phyloP scores from a whole-genome alignment of 1,140 invertebrate genomes.

The Riptortus pedestris region DNA sequence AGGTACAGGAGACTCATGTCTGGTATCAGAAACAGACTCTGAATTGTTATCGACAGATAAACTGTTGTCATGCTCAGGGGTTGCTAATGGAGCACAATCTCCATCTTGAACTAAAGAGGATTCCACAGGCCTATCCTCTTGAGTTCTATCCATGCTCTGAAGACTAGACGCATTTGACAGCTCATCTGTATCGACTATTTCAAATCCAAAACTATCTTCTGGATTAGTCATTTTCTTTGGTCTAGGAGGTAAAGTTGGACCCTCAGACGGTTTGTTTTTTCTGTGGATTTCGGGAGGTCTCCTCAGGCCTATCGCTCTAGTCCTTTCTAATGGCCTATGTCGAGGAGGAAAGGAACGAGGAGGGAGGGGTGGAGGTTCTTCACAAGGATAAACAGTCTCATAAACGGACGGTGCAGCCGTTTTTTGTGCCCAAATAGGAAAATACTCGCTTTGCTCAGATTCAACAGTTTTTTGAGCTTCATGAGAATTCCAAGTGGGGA shows the following conservation, averaged over 20 bases:
- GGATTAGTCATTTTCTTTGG: conserved; percentile 36
- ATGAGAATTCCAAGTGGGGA: conserved; percentile 36
- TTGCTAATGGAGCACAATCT: conserved; percentile 44
- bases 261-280: conserved; percentile 32
- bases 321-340: conserved; percentile 39
- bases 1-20: neutral
- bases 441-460: conserved; percentile 33
- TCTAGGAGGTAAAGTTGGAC: conserved; percentile 33
- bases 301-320: conserved; percentile 34
- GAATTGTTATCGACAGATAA: conserved; percentile 1
- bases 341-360: conserved; percentile 35
- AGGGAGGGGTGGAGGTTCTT: conserved; percentile 38
- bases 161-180: conserved; percentile 31
- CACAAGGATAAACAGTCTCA: conserved; percentile 35
- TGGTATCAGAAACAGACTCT: neutral
- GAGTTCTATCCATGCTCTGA: conserved; percentile 21
- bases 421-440: conserved; percentile 35
- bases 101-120: conserved; percentile 8
- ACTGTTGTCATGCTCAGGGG: conserved; percentile 46
- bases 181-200: conserved; percentile 67
- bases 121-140: conserved; percentile 19
- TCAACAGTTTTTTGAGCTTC: conserved; percentile 30
- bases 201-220: conserved; percentile 65
- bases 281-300: conserved; percentile 31
- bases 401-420: conserved; percentile 33